A percentile compares a stretch with the other conserved stretches of the same genome.
Conservation (phyloP, 2,888 invertebrate genomes). For the Nephrotoma guestfalica region DNA sequence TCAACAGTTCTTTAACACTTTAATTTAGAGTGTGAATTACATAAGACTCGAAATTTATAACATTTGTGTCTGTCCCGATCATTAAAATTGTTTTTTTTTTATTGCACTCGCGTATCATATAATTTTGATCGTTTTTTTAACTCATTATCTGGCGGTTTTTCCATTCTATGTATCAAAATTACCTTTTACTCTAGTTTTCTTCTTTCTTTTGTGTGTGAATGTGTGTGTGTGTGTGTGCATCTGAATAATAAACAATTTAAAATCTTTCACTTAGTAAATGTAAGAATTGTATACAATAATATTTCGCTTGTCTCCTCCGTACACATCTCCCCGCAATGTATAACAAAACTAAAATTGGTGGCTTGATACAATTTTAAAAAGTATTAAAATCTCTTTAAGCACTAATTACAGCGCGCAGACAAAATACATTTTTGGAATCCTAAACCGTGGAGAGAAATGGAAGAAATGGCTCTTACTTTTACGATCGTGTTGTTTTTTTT, state of each 20-base stretch:
- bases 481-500: neutral
- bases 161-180: neutral
- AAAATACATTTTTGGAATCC: neutral
- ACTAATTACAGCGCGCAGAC: neutral
- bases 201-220: too few species aligned
- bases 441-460: neutral
- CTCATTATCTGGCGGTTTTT: neutral
- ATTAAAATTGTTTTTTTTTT: neutral
- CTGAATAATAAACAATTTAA: neutral
- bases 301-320: neutral
- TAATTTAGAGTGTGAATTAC: neutral
- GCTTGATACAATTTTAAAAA: neutral
- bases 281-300: neutral
- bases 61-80: neutral
- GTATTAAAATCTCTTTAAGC: neutral
- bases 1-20: neutral
- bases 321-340: neutral
- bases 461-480: neutral
- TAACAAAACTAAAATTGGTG: neutral
- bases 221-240: too few species aligned
- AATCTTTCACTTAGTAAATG: neutral
- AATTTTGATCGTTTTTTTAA: neutral
- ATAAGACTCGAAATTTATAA: neutral
- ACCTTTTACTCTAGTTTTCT: neutral
- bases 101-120: neutral